Evolutionary conservation across 2,113 vertebrate genomes (phyloP), one percentile per base, ranked within the genome.

Genomic region (Camarhynchus parvulus): DNA sequence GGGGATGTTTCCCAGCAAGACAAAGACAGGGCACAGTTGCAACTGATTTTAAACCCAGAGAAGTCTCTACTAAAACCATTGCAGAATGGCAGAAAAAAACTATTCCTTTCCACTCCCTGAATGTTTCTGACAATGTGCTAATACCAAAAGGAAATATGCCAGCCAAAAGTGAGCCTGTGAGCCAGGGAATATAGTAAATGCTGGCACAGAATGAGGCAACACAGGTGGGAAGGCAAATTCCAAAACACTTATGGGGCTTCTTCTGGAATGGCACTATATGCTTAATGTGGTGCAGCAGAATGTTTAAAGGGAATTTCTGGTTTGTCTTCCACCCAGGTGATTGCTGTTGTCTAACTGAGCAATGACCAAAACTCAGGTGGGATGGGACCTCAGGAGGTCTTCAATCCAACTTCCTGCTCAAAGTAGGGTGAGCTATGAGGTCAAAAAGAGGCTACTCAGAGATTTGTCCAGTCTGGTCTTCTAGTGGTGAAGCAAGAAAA

Each of bases 221-320:
- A 96, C 90, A 96, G 93, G 95, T 94, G 95, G 95, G 94, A 93
- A 93, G 90, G 61, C 61, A 79, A 66, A 94, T 92, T 66, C 87
- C 73, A 41, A 89, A 94, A 93, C 73, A 84, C 72, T 91, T 92
- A 86, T 96, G 83, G 44, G 67, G 39, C 50, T 90, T 79, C 92
- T 92, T 82, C 67, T 92, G 79, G 56, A 58, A 56, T 1, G 8
- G 70, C 33, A 73, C 53, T 73, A 21, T n/a, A 10, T 25, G 5
- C 30, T 92, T 17, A 53, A 69, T 17, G 46, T 3, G 9, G 35
- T 66, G 68, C 63, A 91, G 49, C 18, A 87, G 78, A 89, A 76
- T 33, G 53, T 35, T 44, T 16, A 15, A 85, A 85, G 15, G 35
- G 31, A 76, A 62, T 74, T 83, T 85, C 59, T 80, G 52, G 19